Conservation (phyloP, 2,888 invertebrate species). For the Morpho deidamia region DNA sequence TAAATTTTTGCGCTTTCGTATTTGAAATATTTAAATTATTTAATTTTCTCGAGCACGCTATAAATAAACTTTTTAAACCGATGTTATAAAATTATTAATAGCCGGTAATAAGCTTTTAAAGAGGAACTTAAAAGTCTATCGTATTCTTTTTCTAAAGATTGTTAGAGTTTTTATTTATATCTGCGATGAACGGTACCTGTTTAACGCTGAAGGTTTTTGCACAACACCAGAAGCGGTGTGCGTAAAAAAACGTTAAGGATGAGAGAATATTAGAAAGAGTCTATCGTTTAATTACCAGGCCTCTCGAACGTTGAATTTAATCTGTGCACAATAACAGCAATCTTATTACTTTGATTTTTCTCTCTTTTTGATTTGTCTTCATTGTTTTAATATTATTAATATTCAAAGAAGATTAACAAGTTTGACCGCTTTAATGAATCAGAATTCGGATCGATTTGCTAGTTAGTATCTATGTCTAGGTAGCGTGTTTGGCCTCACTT, state of each 20-base stretch:
- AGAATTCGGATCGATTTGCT: too few relatives aligned
- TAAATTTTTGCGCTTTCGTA: conserved; percentile 21
- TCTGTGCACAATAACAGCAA: background rate
- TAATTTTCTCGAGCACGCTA: background rate
- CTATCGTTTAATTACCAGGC: conserved; percentile 10
- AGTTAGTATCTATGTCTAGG: too few relatives aligned
- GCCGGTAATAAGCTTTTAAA: background rate
- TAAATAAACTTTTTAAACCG: background rate
- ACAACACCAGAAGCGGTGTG: conserved; percentile 2
- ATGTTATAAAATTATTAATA: background rate
- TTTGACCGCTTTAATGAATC: too few relatives aligned
- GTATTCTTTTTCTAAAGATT: conserved; percentile 2
- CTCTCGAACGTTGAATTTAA: background rate
- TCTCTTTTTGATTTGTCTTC: background rate
- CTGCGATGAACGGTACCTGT: conserved; percentile 4
- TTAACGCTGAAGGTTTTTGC: conserved; percentile 9
- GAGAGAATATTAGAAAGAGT: conserved; percentile 12
- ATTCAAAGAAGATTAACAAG: too few relatives aligned
- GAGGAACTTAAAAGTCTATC: background rate
- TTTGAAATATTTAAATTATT: conserved; percentile 5
- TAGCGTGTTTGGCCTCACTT: too few relatives aligned
- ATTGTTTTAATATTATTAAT: background rate
- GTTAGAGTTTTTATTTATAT: conserved; percentile 1
- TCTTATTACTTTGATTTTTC: background rate
- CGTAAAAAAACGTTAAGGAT: conserved; percentile 17